A percentile compares a stretch with the other conserved stretches of the same genome.
phyloP scores from a whole-genome alignment of 2,113 vertebrate genomes.

The Drymodes brunneopygia region DNA sequence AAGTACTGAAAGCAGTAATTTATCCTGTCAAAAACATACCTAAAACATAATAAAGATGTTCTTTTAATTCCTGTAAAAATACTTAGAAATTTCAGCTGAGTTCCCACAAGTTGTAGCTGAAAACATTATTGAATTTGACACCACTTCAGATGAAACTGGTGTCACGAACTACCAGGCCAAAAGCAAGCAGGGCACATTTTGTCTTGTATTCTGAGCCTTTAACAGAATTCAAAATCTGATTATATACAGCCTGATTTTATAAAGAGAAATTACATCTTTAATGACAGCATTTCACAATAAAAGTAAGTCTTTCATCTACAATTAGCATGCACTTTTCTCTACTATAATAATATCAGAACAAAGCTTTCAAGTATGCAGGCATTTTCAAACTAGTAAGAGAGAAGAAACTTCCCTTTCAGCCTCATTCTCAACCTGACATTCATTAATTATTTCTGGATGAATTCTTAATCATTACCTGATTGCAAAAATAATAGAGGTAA shows the following conservation, averaged over 20 bases:
- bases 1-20: neutral
- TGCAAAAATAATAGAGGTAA: neutral
- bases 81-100: neutral
- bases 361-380: neutral
- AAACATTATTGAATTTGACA: neutral
- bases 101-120: neutral
- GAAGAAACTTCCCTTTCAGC: neutral
- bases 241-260: neutral
- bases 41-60: neutral
- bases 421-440: neutral
- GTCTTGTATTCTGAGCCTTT: neutral
- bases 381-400: neutral
- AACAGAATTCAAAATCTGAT: neutral
- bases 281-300: neutral
- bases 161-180: neutral
- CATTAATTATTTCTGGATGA: neutral
- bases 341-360: neutral
- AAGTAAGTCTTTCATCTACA: neutral
- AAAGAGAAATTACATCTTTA: neutral
- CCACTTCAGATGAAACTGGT: neutral
- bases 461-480: neutral
- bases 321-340: neutral
- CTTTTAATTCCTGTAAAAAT: neutral
- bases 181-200: neutral
- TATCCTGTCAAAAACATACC: neutral